Percentiles rank a stretch among this genome's conserved stretches.
Conservation (phyloP, 2,113 vertebrate genomes). For the Bucco capensis region DNA sequence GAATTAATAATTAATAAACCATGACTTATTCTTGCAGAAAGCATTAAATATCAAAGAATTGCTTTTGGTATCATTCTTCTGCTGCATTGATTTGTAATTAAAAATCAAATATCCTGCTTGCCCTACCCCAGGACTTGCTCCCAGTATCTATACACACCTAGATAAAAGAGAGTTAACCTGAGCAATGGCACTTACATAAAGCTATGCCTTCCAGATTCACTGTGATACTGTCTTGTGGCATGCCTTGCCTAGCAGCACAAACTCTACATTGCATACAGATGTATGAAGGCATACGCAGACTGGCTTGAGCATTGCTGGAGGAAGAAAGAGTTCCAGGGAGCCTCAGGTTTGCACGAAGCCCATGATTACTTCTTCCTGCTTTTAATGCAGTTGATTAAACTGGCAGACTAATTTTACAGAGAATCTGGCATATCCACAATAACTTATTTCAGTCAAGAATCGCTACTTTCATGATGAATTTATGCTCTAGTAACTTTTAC, state of each 20-base stretch:
- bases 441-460: background rate
- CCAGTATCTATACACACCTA: background rate
- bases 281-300: background rate
- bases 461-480: background rate
- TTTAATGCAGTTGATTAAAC: background rate
- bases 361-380: background rate
- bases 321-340: background rate
- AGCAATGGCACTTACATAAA: background rate
- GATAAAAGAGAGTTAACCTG: background rate
- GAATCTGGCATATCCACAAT: background rate
- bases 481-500: background rate
- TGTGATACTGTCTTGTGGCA: background rate
- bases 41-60: background rate
- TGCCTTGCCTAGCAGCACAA: background rate
- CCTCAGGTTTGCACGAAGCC: background rate
- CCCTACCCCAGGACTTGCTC: background rate
- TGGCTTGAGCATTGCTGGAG: background rate
- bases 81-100: background rate
- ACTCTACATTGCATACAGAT: background rate
- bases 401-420: background rate
- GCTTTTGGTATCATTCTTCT: background rate
- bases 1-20: background rate
- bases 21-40: background rate
- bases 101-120: background rate
- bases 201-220: background rate